phyloP scores from a whole-genome alignment of 2,113 vertebrate species.

The Phalacrocorax aristotelis region DNA sequence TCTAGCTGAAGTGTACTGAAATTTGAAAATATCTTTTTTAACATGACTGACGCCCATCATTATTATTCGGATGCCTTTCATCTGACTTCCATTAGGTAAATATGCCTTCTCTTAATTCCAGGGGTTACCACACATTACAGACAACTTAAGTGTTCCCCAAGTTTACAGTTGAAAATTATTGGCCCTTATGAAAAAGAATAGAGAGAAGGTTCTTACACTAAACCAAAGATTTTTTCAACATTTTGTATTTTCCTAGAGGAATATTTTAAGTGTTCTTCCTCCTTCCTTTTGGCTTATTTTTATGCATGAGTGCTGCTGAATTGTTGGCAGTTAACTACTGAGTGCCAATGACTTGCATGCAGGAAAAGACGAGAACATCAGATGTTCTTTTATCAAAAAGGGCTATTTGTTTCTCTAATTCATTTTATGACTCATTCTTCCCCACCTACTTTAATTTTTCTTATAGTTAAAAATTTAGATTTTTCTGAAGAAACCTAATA shows the following conservation, averaged over 20 bases:
- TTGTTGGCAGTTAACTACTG: neutral
- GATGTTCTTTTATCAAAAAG: neutral
- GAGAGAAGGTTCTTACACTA: neutral
- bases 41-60: rapidly evolving
- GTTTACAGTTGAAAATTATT: neutral
- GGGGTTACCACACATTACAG: neutral
- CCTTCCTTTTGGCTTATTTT: neutral
- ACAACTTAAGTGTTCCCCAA: neutral
- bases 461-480: neutral
- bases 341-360: neutral
- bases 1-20: neutral
- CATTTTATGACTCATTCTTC: neutral
- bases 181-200: neutral
- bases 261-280: neutral
- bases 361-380: neutral
- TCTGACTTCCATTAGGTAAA: neutral
- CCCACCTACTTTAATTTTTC: neutral
- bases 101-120: neutral
- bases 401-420: neutral
- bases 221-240: neutral
- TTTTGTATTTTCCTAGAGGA: neutral
- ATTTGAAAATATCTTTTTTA: neutral
- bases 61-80: neutral
- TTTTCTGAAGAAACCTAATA: neutral
- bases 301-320: neutral